Evolutionary conservation across 2,888 invertebrate genomes (phyloP).

Genomic region (Apotomis betuletana): DNA sequence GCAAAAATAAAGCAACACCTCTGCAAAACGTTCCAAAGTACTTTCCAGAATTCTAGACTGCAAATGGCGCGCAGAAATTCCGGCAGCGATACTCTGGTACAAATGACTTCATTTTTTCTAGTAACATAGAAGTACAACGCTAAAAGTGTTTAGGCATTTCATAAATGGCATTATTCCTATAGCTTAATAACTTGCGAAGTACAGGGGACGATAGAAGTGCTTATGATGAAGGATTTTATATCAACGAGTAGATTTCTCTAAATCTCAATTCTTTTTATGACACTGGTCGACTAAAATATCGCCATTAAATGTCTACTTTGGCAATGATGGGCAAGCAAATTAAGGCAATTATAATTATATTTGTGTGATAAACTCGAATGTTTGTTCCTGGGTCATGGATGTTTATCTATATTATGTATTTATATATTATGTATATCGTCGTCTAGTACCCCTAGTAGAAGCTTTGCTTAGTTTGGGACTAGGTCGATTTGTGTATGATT

Average conservation of each 20-base stretch:
- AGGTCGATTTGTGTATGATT: no score
- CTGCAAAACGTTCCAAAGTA: slow-evolving; percentile 3
- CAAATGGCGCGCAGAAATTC: slow-evolving; percentile 58
- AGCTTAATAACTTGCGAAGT: slow-evolving; percentile 4
- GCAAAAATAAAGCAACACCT: neutral
- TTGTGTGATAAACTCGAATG: no score
- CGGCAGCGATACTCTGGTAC: slow-evolving; percentile 45
- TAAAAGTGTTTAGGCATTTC: slow-evolving; percentile 52
- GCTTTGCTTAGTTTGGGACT: no score
- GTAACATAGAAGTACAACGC: slow-evolving; percentile 54
- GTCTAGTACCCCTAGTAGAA: no score
- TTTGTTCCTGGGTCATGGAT: no score
- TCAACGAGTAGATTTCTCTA: neutral
- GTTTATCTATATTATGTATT: no score
- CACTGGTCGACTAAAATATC: no score
- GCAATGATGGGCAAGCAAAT: no score
- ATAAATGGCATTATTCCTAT: slow-evolving; percentile 13
- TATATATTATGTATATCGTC: no score
- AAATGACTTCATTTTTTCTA: slow-evolving; percentile 65
- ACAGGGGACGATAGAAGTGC: neutral
- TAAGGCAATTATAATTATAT: no score
- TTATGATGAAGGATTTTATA: neutral
- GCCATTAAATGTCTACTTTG: no score
- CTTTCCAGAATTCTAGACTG: slow-evolving; percentile 48
- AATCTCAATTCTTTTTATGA: no score